These are phyloP conservation scores for Lathamus discolor DNA, from an alignment of 2,113 vertebrate species.

Conservation along the genomic window DNA sequence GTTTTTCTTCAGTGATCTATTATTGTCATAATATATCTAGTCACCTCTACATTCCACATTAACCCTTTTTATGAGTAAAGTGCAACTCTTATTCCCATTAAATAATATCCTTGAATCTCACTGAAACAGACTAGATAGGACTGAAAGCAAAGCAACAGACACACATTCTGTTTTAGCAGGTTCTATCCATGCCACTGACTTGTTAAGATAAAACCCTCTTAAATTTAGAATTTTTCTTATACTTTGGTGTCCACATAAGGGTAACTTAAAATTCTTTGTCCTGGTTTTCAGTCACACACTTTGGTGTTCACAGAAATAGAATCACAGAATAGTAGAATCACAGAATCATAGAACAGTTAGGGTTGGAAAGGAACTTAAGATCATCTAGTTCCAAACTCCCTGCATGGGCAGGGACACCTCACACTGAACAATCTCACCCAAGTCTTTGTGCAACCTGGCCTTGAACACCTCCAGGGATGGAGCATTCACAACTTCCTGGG, in stretches of 20 bases:
- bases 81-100: background rate
- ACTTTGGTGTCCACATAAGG: background rate
- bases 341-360: background rate
- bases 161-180: background rate
- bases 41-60: slow-evolving; percentile 29
- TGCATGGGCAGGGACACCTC: too few species aligned
- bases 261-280: background rate
- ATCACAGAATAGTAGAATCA: too few species aligned
- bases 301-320: background rate
- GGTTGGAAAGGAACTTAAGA: background rate
- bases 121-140: background rate
- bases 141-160: background rate
- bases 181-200: slow-evolving; percentile 9
- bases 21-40: slow-evolving; percentile 21
- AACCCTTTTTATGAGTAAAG: slow-evolving; percentile 31
- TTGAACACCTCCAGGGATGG: too few species aligned
- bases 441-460: too few species aligned
- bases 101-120: background rate
- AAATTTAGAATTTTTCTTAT: background rate
- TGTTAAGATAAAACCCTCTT: slow-evolving; percentile 18
- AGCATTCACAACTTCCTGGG: too few species aligned
- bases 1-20: slow-evolving; percentile 6
- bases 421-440: too few species aligned
- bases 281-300: background rate
- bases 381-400: too few species aligned